Percentiles rank a stretch among this genome's conserved stretches.
phyloP scores from a whole-genome alignment of 2,888 invertebrate species.

The Ochropacha duplaris region DNA sequence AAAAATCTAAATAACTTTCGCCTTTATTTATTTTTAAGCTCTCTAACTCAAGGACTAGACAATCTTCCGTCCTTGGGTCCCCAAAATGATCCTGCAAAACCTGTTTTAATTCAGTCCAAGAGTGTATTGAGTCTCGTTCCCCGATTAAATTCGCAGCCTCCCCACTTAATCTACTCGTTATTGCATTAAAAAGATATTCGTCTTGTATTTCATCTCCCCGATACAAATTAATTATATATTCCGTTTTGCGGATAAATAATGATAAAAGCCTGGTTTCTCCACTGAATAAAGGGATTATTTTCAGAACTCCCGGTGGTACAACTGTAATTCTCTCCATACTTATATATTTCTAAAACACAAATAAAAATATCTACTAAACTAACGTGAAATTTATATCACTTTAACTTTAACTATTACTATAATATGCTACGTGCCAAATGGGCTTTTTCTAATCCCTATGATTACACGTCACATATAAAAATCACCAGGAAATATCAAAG shows the following conservation, averaged over 20 bases:
- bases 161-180: conserved; percentile 2
- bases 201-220: too few species aligned
- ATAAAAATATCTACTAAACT: too few species aligned
- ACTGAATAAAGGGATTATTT: neutral
- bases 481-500: neutral
- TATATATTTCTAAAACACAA: too few species aligned
- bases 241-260: neutral
- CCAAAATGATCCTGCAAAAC: neutral
- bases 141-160: conserved; percentile 5
- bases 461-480: conserved; percentile 2
- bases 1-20: conserved; percentile 2
- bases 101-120: too few species aligned
- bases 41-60: conserved; percentile 1
- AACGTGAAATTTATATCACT: too few species aligned
- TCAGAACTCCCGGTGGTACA: too few species aligned
- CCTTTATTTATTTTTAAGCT: conserved; percentile 1
- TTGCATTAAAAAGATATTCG: neutral
- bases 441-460: conserved; percentile 2
- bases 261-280: neutral
- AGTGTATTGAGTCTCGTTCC: too few species aligned
- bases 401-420: too few species aligned
- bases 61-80: conserved; percentile 1
- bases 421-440: too few species aligned
- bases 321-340: too few species aligned
- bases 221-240: too few species aligned